Conservation (phyloP, 2,888 invertebrate genomes). For the Liodrosophila aerea region DNA sequence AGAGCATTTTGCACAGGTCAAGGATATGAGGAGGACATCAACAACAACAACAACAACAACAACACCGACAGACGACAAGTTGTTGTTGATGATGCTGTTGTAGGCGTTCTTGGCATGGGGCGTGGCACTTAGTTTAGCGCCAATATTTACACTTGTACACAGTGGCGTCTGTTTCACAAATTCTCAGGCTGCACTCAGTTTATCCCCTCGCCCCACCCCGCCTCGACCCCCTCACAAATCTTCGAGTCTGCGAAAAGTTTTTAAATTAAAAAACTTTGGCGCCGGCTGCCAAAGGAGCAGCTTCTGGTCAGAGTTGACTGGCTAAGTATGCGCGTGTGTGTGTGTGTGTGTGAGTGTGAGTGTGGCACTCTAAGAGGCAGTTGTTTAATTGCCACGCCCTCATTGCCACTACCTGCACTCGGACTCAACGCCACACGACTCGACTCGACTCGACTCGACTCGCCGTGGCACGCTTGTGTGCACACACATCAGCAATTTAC, state of each 20-base stretch:
- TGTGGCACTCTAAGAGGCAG: slow-evolving; percentile 21
- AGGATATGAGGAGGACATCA: slow-evolving; percentile 54
- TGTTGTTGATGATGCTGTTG: slow-evolving; percentile 33
- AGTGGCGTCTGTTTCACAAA: slow-evolving; percentile 31
- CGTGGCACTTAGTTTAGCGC: slow-evolving; percentile 37
- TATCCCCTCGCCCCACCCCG: background rate
- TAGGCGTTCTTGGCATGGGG: slow-evolving; percentile 24
- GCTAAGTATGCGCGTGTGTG: slow-evolving; percentile 7
- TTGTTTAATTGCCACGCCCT: slow-evolving; percentile 64
- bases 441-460: slow-evolving; percentile 23
- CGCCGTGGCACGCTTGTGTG: slow-evolving; percentile 60
- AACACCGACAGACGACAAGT: slow-evolving; percentile 33
- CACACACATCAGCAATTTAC: slow-evolving; percentile 50
- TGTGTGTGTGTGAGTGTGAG: slow-evolving; percentile 12
- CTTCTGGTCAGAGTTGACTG: slow-evolving; percentile 17
- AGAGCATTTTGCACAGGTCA: slow-evolving; percentile 61
- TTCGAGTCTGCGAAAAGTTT: slow-evolving; percentile 63
- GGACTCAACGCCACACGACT: slow-evolving; percentile 10
- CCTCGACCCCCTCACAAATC: slow-evolving; percentile 25
- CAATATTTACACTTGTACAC: slow-evolving; percentile 58
- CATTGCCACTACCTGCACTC: slow-evolving; percentile 29
- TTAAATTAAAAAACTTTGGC: slow-evolving; percentile 79
- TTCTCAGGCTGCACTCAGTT: background rate
- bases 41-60: slow-evolving; percentile 27
- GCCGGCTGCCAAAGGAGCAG: slow-evolving; percentile 54